Base-by-base conservation (phyloP, 1,140 invertebrate genomes). In the Scaptodrosophila lebanonensis region DNA sequence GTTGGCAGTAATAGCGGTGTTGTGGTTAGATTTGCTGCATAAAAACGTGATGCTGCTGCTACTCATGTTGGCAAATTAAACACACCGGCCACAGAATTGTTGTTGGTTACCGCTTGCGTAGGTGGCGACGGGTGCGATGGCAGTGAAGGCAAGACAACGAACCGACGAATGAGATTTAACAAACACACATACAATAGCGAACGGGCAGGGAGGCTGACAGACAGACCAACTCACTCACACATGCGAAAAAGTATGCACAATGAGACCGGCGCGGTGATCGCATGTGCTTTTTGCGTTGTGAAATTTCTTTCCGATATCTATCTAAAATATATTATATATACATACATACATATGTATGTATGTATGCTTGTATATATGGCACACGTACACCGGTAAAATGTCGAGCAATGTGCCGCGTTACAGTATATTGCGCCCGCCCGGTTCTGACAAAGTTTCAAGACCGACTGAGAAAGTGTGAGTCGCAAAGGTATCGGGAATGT, bases 21-120 rank as follows among this genome's bases (percentile, higher is more conserved):
- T 77, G 39, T 56, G 58, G 43, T 32, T 66, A 30, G 61, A 32
- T 53, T 79, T 79, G 57, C 75, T 82, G 75, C 75, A 79, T 51
- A 82, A 79, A 79, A 79, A 82, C 75, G 75, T 79, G 69, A 79
- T 82, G 61, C 75, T 79, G 75, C 69, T 33, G 32, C 32, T n/a
- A n/a, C n/a, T 79, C 75, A 79, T 79, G 45, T 52, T 58, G 47
- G 32, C 48, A 35, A 51, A 50, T 35, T 45, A 25, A 25, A 25
- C n/a, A n/a, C n/a, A n/a, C n/a, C n/a, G n/a, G n/a, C n/a, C n/a
- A n/a, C n/a, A 53, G 40, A 16, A 22, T 20, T 42, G 13, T 9
- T 18, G 39, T 25, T 15, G 3, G 29, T 11, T 20, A 40, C 15
- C 30, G 30, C 17, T 15, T 32, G 50, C 17, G 48, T 45, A 43